phyloP scores from a whole-genome alignment of 2,888 invertebrate genomes.

The Coelopa pilipes region DNA sequence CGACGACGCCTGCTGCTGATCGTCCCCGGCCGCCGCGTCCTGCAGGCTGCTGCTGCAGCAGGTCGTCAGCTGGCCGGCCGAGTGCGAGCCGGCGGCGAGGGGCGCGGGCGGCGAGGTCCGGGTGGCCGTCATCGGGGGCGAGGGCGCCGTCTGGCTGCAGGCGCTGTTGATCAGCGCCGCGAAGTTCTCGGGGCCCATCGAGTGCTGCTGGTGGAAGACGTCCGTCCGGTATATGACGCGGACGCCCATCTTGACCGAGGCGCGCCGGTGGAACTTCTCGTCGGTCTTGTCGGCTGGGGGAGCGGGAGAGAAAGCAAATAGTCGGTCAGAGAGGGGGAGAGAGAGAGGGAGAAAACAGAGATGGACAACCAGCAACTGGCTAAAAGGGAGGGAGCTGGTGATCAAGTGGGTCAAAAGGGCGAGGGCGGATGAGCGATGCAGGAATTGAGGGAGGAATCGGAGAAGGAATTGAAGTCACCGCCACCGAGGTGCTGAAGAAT shows the following conservation, averaged over 20 bases:
- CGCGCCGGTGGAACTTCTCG: slow-evolving; percentile 82
- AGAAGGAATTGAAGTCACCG: too few relatives aligned
- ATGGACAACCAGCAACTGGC: too few relatives aligned
- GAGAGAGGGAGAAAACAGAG: too few relatives aligned
- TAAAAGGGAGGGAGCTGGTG: too few relatives aligned
- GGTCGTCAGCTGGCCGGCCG: slow-evolving; percentile 46
- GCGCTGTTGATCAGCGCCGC: slow-evolving; percentile 54
- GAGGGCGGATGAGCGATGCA: too few relatives aligned
- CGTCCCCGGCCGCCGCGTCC: not conserved
- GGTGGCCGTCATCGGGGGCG: slow-evolving; percentile 49
- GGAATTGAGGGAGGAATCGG: too few relatives aligned
- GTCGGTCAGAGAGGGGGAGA: too few relatives aligned
- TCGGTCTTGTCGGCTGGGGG: slow-evolving; percentile 81
- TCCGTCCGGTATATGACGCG: slow-evolving; percentile 77
- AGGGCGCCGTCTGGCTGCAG: slow-evolving; percentile 44
- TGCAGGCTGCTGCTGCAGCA: slow-evolving; percentile 30
- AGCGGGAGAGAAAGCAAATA: not conserved
- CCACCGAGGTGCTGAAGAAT: too few relatives aligned
- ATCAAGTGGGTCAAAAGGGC: too few relatives aligned
- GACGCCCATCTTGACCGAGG: slow-evolving; percentile 86
- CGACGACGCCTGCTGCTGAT: not conserved
- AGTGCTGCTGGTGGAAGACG: slow-evolving; percentile 53
- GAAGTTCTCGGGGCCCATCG: slow-evolving; percentile 56
- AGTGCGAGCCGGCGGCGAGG: slow-evolving; percentile 40
- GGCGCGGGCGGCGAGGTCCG: slow-evolving; percentile 26